Conservation (phyloP, 1,140 invertebrate species). For the Tetragonula clypearis region DNA sequence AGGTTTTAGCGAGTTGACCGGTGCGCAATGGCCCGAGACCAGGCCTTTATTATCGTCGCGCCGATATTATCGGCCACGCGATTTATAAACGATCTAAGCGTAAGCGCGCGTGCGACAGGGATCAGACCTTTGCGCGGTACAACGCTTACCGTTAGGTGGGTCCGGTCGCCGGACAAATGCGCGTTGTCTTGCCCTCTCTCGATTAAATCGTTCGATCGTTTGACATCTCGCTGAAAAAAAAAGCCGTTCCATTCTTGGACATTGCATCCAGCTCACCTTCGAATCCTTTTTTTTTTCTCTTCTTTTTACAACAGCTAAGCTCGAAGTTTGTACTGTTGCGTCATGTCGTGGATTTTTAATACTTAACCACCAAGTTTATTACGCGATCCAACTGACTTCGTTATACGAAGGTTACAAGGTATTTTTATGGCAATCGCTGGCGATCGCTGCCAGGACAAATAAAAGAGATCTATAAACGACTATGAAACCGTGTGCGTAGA, state of each 20-base stretch:
- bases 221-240: conserved; percentile 28
- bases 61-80: conserved; percentile 40
- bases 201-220: conserved; percentile 42
- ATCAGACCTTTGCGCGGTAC: neutral
- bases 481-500: too few relatives aligned
- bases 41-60: conserved; percentile 51
- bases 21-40: conserved; percentile 44
- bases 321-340: too few relatives aligned
- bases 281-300: too few relatives aligned
- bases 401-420: too few relatives aligned
- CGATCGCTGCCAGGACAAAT: too few relatives aligned
- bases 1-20: neutral
- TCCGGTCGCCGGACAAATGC: neutral
- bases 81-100: conserved; percentile 54
- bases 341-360: too few relatives aligned
- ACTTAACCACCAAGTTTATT: too few relatives aligned
- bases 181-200: conserved; percentile 1
- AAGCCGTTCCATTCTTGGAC: conserved; percentile 23
- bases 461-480: too few relatives aligned
- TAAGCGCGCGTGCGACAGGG: conserved; percentile 17
- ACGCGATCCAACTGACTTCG: too few relatives aligned
- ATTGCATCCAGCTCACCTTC: neutral
- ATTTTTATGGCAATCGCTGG: too few relatives aligned
- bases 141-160: conserved; percentile 40
- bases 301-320: too few relatives aligned